phyloP scores from a whole-genome alignment of 2,888 invertebrate species.

The Mamestra brassicae region DNA sequence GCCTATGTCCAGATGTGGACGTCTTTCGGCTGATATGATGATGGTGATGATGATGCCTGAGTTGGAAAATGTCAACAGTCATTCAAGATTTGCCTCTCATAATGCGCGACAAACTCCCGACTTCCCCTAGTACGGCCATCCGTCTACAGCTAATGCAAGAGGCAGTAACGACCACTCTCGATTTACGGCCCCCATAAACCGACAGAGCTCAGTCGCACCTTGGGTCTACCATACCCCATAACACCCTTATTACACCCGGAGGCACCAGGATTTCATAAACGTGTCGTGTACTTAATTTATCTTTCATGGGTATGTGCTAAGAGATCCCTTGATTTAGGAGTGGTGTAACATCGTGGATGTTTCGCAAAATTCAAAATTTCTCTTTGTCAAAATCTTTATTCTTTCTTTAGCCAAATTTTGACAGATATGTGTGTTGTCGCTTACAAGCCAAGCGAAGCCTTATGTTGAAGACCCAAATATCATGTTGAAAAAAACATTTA shows the following conservation, averaged over 20 bases:
- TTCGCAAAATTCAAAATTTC: too few relatives aligned
- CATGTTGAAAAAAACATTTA: too few relatives aligned
- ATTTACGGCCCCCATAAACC: conserved; percentile 83
- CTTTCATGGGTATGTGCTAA: conserved; percentile 10
- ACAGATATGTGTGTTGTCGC: neutral
- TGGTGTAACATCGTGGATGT: neutral
- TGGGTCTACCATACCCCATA: conserved; percentile 61
- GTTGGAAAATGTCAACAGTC: too few relatives aligned
- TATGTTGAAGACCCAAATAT: too few relatives aligned
- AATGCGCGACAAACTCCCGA: conserved; percentile 17
- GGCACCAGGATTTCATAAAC: conserved; percentile 54
- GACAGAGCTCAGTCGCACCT: conserved; percentile 77
- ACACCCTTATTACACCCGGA: conserved; percentile 37
- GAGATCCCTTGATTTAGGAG: conserved; percentile 4
- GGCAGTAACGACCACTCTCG: conserved; percentile 85
- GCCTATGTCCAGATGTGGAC: too few relatives aligned
- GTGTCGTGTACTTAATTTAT: conserved; percentile 39
- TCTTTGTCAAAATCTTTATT: too few relatives aligned
- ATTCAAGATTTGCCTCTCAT: neutral
- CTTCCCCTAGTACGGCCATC: conserved; percentile 63
- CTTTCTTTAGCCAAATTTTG: neutral
- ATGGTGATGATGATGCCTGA: too few relatives aligned
- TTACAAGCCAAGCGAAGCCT: too few relatives aligned
- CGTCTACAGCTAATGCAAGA: conserved; percentile 75
- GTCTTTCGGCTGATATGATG: too few relatives aligned